Base-by-base conservation (phyloP, 2,797 vertebrate genomes). In the Halcyon badia region DNA sequence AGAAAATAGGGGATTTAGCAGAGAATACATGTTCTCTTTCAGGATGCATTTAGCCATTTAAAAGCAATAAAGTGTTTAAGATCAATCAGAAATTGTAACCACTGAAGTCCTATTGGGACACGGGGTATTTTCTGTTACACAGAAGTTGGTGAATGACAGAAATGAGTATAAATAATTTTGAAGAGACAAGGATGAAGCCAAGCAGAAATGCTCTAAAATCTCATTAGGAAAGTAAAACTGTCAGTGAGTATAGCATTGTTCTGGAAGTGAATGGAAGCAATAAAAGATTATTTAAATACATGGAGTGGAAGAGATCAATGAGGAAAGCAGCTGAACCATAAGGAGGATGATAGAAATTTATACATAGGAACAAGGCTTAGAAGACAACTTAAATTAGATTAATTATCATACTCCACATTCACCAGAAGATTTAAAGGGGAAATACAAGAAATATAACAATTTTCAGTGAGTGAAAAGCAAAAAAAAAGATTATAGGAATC, bases 181-280 rank as follows among this genome's bases (percentile, higher is more conserved):
- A 85, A 77, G 22, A 88, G 33, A 70, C 28, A 77, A 66, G 9
- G 30, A 83, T 68, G 44, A 81, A 94, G 11, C 20, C n/a, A 91
- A 91, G 80, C n/a, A 95, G 35, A 86, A 94, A 90, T 41, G 4
- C 19, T 83, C 44, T 85, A 90, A 97, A 96, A 91, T 86, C 82
- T 92, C 61, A 92, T 87, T 83, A 96, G 26, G 58, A 81, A 88
- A 3, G 2, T 89, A 91, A 91, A 95, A 87, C 48, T 95, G 44
- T 41, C 88, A 92, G 46, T 35, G 42, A 88, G 48, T 62, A 69
- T 17, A 76, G 8, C 44, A 89, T 51, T 93, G 71, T 83, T 96
- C 61, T 83, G 52, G 54, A 91, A 93, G 22, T 30, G 25, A 92
- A 92, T 30, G 15, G 73, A 95, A 96, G 84, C 11, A 93, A 83